Evolutionary conservation across 2,888 invertebrate genomes (phyloP), one percentile per base, ranked within the genome.

Genomic region (Epiperipatus broadwayi): DNA sequence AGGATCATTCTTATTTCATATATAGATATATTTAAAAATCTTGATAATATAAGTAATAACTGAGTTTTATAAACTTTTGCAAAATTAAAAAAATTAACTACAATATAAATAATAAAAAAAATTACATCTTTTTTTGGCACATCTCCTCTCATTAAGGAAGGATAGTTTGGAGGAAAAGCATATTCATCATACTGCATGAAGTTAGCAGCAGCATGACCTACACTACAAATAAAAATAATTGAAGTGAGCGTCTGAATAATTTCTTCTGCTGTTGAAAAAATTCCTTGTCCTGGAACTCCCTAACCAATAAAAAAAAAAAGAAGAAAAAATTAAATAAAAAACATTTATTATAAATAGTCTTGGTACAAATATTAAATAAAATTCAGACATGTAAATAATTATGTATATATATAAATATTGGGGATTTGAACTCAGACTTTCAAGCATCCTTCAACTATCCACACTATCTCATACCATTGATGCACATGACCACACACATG

Each of bases 171-270:
- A 15, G 52, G 49, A 41, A 53, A 54, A 12, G 46, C 51, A 37
- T 53, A 53, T 35, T 52, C 51, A 18, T 54, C 52, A 37, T 54
- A 54, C 41, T 54, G 54, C 37, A 49, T 50, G 41, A 54, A 54
- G 36, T 54, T 54, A 25, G 53, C 50, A 19, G 53, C 51, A 4
- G 53, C 48, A 43, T 54, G 53, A 4, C 48, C 53, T 27, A 52
- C 36, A 34, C 52, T 52, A 39, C 53, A 54, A 2, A 46, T 48
- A 18, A 50, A 41, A 20, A 54, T 51, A 22, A 54, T 48, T 8
- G 44, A 43, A 4, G 54, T 45, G 8, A 52, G 35, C 0, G 45
- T 43, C 19, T 50, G 48, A 10, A 50, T 45, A 12, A 53, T 41
- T 33, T 53, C 41, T n/a, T 50, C 48, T n/a, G 43, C 39, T 10